Percentiles rank a stretch among this genome's conserved stretches.
Evolutionary conservation across 2,113 vertebrate species (phyloP).

Genomic region (Stigmatopora nigra): DNA sequence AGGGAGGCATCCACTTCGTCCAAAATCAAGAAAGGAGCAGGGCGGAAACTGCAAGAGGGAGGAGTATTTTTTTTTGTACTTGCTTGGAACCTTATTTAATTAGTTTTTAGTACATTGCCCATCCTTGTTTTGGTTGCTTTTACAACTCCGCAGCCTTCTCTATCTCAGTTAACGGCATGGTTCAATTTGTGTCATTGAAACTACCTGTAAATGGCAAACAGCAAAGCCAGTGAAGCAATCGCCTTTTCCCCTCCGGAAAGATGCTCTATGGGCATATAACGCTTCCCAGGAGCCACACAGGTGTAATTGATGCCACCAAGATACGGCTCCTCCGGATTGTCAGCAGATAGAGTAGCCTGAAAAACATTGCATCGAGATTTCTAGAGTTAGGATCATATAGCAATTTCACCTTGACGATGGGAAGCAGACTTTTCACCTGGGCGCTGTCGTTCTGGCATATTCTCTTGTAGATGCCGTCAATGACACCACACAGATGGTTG

Average conservation of each 20-base stretch:
- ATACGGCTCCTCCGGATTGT: constrained; percentile 91
- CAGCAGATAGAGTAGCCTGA: constrained; percentile 86
- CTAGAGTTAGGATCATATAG: not conserved
- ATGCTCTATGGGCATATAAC: constrained; percentile 94
- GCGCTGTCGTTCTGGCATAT: constrained; percentile 86
- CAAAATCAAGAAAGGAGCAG: constrained; percentile 87
- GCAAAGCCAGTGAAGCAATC: constrained; percentile 83
- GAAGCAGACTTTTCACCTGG: constrained; percentile 69
- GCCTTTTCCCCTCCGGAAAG: constrained; percentile 91
- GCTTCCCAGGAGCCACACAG: constrained; percentile 88
- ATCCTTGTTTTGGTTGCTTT: not conserved
- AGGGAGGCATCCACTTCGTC: constrained; percentile 94
- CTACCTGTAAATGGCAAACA: constrained; percentile 94
- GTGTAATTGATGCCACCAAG: constrained; percentile 87
- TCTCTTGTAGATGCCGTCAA: constrained; percentile 90
- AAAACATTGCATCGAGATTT: constrained; percentile 1
- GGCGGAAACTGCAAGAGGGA: constrained; percentile 74
- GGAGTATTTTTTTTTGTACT: not conserved
- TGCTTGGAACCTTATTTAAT: not conserved
- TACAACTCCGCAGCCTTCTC: too few relatives aligned
- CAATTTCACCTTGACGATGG: not conserved
- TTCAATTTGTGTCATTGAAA: not conserved
- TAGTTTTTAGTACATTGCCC: not conserved
- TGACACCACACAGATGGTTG: constrained; percentile 78
- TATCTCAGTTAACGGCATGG: not conserved